Evolutionary conservation across 2,888 invertebrate species (phyloP).

Genomic region (Acrocyrtus sp.): DNA sequence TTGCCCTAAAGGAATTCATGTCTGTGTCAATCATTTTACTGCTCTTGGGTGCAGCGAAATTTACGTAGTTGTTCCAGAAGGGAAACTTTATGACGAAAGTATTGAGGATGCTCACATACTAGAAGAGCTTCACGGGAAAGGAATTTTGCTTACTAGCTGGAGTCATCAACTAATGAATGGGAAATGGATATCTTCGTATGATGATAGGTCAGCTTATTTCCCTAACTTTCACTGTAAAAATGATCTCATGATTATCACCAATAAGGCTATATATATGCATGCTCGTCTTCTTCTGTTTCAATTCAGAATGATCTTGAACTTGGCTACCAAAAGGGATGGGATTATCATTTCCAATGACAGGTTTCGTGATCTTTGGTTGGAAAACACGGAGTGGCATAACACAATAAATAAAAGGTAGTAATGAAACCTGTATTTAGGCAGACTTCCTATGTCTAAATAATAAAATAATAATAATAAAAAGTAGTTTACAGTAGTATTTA

Average conservation of each 20-base stretch:
- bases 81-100: background rate
- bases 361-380: conserved; percentile 3
- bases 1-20: conserved; percentile 8
- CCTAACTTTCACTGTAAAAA: background rate
- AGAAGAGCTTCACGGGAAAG: background rate
- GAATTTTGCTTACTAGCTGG: background rate
- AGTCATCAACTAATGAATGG: background rate
- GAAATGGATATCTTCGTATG: conserved; percentile 14
- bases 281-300: background rate
- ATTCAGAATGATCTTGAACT: conserved; percentile 16
- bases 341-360: conserved; percentile 26
- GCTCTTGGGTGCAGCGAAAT: conserved; percentile 7
- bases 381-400: background rate
- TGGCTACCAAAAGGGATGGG: conserved; percentile 6
- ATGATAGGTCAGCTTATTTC: conserved; percentile 11
- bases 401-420: conserved; percentile 4
- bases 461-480: too few relatives aligned
- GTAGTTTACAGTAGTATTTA: too few relatives aligned
- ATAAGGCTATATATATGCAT: background rate
- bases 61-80: conserved; percentile 17
- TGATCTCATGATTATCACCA: background rate
- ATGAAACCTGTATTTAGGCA: too few relatives aligned
- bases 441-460: too few relatives aligned
- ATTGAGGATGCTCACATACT: background rate
- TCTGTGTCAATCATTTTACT: conserved; percentile 20